Base-by-base conservation (phyloP, 2,797 vertebrate species). In the Thunnus albacares region DNA sequence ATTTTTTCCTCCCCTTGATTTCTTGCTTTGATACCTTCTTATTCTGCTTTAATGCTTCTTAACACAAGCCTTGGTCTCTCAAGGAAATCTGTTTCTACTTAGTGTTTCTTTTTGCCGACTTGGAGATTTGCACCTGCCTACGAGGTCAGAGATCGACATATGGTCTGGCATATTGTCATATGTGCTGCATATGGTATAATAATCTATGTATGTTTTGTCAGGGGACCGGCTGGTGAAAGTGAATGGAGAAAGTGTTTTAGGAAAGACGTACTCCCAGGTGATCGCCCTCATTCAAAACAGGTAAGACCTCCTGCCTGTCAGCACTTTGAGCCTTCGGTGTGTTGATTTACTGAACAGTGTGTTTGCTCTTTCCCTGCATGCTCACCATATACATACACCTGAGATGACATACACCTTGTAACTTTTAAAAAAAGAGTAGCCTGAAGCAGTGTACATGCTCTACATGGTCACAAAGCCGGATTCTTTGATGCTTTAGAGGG, bases 251-350 rank as follows among this genome's bases (percentile, higher is more conserved):
- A 99, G 97, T 43, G 95, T 99, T 83, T 90, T 99, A 0, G 98
- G 98, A 22, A 99, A 99, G 93, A 99, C 98, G 15, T 99, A 99
- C 90, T 99, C 98, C 0, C 98, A 99, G 94, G 98, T 99, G 91
- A 99, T 99, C 24, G 96, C 97, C 8, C 96, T 99, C 87, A 99
- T 99, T 93, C 98, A 99, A 92, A 98, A 99, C 95, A 98, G 98
- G 98, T 98, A 89, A 94, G 95, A 72, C 10, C 18, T 68, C 38
- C 69, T 20, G 9, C 26, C 43, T 1, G 41, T 71, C 70, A 24
- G 43, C 55, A 4, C 56, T 12, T 0, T 24, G 51, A 67, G 2
- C 57, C 12, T 49, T 55, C 1, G 18, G 0, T 2, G 13, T 71
- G 59, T 84, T 61, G 59, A 66, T 68, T 70, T 22, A 77, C 38